Conservation (phyloP, 2,797 vertebrate species). For the Geotrypetes seraphini region DNA sequence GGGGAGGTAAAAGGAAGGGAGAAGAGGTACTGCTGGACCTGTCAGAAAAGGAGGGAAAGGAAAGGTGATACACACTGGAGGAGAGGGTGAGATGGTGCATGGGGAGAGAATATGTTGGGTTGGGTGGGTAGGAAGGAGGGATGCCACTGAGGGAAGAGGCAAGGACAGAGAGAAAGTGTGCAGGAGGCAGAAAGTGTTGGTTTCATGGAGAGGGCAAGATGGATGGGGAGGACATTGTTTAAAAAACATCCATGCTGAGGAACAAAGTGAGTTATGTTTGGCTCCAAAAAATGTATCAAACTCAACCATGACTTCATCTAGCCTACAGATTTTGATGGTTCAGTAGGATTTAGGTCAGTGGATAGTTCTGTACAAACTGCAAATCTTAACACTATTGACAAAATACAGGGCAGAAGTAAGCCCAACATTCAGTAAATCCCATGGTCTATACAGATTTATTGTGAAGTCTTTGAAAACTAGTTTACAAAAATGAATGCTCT, state of each 20-base stretch:
- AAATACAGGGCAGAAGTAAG: constrained; percentile 36
- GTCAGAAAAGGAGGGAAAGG: too few species aligned
- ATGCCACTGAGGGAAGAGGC: too few species aligned
- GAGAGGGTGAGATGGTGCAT: too few species aligned
- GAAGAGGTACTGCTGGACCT: too few species aligned
- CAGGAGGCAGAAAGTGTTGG: too few species aligned
- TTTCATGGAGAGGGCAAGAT: too few species aligned
- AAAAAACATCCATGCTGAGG: constrained; percentile 16
- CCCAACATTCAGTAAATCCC: constrained; percentile 34
- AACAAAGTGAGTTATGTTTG: constrained; percentile 16
- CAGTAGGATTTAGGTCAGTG: constrained; percentile 47
- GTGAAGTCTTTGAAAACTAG: constrained; percentile 30
- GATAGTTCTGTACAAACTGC: constrained; percentile 44
- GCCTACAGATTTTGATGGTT: constrained; percentile 43
- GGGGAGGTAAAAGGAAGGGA: too few species aligned
- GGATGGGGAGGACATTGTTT: too few species aligned
- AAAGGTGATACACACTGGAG: too few species aligned
- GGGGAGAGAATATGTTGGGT: too few species aligned
- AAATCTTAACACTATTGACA: constrained; percentile 45
- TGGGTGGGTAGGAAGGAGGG: too few species aligned
- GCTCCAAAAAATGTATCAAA: constrained; percentile 40
- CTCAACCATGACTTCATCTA: constrained; percentile 33
- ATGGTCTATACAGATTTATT: constrained; percentile 21
- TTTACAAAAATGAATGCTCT: neutral
- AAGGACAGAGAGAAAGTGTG: too few species aligned